Evolutionary conservation across 2,888 invertebrate species (phyloP), one percentile per base, ranked within the genome.

Genomic region (Xanthia togata): DNA sequence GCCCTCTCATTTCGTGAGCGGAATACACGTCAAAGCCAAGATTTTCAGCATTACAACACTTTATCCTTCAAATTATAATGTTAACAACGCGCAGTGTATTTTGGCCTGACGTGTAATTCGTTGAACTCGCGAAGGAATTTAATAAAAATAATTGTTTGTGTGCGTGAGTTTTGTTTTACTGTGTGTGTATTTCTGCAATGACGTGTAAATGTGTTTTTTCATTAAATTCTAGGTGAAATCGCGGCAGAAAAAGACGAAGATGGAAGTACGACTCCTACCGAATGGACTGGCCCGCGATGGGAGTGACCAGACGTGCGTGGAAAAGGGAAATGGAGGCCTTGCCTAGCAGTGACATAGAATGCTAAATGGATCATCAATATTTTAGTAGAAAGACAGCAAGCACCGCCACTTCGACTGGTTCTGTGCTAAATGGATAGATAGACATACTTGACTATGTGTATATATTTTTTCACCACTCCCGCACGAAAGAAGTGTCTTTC

Each of bases 61-160:
- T 87, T 82, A 82, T 81, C 69, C 83, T 55, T 35, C 79, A 74
- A 78, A 87, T 87, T 83, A 85, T 76, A 78, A 82, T 81, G 80
- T 84, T 83, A 79, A 82, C 78, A 85, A 65, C 38, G 70, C 71
- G 71, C 73, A 47, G 73, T 80, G 80, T 80, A 87, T 85, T 88
- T 75, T 73, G 74, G 55, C 64, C 67, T 63, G 76, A 76, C 72
- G 70, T 82, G 85, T 80, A 84, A 86, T 86, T 86, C 68, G 67
- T 73, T 60, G 26, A 73, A 62, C 55, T 73, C 65, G 72, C 53
- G 69, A 64, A 57, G 62, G 59, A 77, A 77, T 77, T 77, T 86
- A 65, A 80, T 84, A 74, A 78, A 79, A 64, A 79, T 74, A 64
- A 73, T 73, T 75, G 31, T 59, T 12, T 17, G 64, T 76, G 41